These are phyloP conservation scores for Lordiphosa mommai DNA, from an alignment of 1,140 invertebrate genomes.

Conservation along the genomic window DNA sequence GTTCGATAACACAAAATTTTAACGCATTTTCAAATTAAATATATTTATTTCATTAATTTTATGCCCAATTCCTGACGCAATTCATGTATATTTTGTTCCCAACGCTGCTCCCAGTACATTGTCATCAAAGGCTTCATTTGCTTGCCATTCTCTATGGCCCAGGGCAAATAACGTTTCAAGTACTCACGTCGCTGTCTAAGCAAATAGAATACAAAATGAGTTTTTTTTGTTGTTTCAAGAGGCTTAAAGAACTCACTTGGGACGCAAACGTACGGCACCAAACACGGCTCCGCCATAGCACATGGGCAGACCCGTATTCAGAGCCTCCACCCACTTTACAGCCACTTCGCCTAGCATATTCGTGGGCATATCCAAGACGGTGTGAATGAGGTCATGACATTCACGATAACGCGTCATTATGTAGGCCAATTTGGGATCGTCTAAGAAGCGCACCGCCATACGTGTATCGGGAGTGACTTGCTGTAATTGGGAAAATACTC, in stretches of 20 bases:
- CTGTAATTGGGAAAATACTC: too few relatives aligned
- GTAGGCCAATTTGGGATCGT: constrained; percentile 95
- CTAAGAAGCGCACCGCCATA: constrained; percentile 92
- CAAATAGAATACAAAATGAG: constrained; percentile 36
- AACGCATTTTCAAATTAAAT: constrained; percentile 1
- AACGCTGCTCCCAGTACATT: constrained; percentile 96
- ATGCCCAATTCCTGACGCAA: constrained; percentile 90
- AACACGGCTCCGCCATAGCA: constrained; percentile 92
- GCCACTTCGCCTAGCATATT: constrained; percentile 96
- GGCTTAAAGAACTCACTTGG: constrained; percentile 83
- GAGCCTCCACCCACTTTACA: constrained; percentile 98
- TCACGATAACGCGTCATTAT: constrained; percentile 98
- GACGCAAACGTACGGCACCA: constrained; percentile 89
- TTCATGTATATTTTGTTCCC: constrained; percentile 92
- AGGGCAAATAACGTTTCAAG: constrained; percentile 89
- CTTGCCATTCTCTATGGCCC: constrained; percentile 91
- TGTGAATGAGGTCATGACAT: constrained; percentile 96
- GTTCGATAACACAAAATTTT: not conserved
- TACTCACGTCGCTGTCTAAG: constrained; percentile 90
- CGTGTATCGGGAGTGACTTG: constrained; percentile 96
- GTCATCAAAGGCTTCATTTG: constrained; percentile 86
- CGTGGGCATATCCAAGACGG: constrained; percentile 94
- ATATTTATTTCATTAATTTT: constrained; percentile 56
- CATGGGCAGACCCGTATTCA: constrained; percentile 95
- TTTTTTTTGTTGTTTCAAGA: not conserved